Evolutionary conservation across 2,113 vertebrate species (phyloP).

Genomic region (Mobula hypostoma): DNA sequence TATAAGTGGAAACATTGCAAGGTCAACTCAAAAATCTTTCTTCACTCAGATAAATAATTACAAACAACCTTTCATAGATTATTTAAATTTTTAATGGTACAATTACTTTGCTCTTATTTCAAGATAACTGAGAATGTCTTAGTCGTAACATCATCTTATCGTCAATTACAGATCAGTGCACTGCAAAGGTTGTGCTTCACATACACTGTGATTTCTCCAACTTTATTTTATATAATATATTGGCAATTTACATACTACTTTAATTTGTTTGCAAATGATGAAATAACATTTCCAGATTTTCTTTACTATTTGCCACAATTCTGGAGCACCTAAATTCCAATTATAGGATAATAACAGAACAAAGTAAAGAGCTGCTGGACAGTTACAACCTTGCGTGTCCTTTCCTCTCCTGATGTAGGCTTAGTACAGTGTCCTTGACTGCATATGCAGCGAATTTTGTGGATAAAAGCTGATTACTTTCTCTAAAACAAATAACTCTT

Average conservation of each 20-base stretch:
- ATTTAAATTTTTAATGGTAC: conserved; percentile 15
- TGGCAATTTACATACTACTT: background rate
- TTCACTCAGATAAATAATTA: background rate
- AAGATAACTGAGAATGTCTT: background rate
- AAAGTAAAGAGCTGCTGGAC: background rate
- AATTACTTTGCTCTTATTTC: background rate
- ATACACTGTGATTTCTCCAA: background rate
- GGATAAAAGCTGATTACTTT: background rate
- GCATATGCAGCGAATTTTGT: background rate
- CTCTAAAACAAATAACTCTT: background rate
- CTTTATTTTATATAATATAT: background rate
- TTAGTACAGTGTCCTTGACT: background rate
- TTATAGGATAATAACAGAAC: background rate
- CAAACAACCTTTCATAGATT: background rate
- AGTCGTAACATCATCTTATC: background rate
- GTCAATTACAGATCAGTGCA: conserved; percentile 5
- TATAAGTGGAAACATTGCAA: background rate
- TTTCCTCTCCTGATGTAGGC: background rate
- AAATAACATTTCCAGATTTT: background rate
- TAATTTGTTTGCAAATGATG: background rate
- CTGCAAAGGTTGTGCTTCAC: background rate
- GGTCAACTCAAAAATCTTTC: background rate
- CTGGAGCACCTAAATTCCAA: background rate
- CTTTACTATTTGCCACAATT: background rate
- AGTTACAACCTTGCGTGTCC: background rate